A percentile compares a stretch with the other conserved stretches of the same genome.
These are phyloP conservation scores for Homalodisca vitripennis DNA, from an alignment of 1,140 invertebrate species.

Conservation along the genomic window DNA sequence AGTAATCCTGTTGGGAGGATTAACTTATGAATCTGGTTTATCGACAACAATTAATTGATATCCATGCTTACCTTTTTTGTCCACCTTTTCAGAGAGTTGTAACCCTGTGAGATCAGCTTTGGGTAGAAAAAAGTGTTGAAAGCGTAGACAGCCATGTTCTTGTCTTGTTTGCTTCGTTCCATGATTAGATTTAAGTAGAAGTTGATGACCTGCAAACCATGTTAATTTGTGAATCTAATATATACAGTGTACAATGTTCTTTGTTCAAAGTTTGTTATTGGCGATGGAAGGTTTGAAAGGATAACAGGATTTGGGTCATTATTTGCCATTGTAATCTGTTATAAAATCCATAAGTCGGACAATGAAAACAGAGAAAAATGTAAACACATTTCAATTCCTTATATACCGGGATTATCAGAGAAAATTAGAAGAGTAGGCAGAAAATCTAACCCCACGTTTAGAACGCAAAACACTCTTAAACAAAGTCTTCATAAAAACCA, in stretches of 20 bases:
- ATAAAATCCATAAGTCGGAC: not conserved
- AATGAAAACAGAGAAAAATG: not conserved
- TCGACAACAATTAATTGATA: too few species aligned
- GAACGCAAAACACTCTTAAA: too few species aligned
- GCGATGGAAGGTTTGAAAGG: too few species aligned
- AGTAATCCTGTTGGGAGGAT: too few species aligned
- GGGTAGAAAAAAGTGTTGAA: conserved; percentile 98
- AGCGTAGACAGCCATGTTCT: conserved; percentile 71
- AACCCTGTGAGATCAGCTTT: conserved; percentile 73
- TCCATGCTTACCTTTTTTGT: conserved; percentile 82
- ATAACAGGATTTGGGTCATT: not conserved
- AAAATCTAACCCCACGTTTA: too few species aligned
- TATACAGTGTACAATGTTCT: too few species aligned
- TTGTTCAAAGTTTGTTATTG: too few species aligned
- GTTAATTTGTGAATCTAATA: conserved; percentile 25
- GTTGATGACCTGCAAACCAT: conserved; percentile 70
- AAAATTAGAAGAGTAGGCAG: too few species aligned
- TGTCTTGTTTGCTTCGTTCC: conserved; percentile 62
- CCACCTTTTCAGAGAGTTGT: conserved; percentile 78
- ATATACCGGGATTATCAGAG: too few species aligned
- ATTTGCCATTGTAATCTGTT: not conserved
- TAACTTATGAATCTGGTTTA: too few species aligned
- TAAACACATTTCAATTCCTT: not conserved
- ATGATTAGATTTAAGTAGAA: conserved; percentile 89
- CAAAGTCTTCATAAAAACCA: too few species aligned